These are phyloP conservation scores for Siderastrea siderea DNA, from an alignment of 92 coral and sea anemone genomes.

Conservation along the genomic window DNA sequence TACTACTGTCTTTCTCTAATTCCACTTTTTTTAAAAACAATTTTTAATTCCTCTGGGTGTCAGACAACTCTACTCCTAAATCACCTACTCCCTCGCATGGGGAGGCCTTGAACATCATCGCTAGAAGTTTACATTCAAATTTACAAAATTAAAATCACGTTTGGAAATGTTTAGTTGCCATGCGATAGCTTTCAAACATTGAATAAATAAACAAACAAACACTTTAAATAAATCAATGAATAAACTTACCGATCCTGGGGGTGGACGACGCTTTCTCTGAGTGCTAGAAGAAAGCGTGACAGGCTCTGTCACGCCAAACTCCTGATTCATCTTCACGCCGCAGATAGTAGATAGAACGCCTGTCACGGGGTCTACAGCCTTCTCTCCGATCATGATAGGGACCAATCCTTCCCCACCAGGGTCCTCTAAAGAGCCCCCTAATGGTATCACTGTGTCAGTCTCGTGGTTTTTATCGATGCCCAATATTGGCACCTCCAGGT, in stretches of 20 bases:
- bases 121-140: too few relatives aligned
- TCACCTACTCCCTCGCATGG: too few relatives aligned
- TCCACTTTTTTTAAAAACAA: too few relatives aligned
- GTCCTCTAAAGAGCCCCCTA: conserved; percentile 99
- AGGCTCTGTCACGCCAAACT: conserved; percentile 92
- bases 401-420: conserved; percentile 98
- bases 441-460: conserved; percentile 86
- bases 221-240: background rate
- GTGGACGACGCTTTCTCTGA: conserved; percentile 90
- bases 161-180: too few relatives aligned
- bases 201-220: background rate
- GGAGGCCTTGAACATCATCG: too few relatives aligned
- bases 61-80: too few relatives aligned
- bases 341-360: conserved; percentile 91
- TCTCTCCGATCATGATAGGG: conserved; percentile 98
- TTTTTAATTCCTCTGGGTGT: too few relatives aligned
- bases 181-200: background rate
- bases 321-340: conserved; percentile 94
- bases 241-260: conserved; percentile 89
- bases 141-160: too few relatives aligned
- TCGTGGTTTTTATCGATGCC: conserved; percentile 95
- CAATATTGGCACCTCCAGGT: conserved; percentile 92
- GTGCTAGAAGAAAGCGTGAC: conserved; percentile 93
- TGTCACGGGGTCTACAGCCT: conserved; percentile 96
- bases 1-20: too few relatives aligned